These are phyloP conservation scores for Aegotheles bennettii DNA, from an alignment of 2,113 vertebrate genomes.

Conservation along the genomic window DNA sequence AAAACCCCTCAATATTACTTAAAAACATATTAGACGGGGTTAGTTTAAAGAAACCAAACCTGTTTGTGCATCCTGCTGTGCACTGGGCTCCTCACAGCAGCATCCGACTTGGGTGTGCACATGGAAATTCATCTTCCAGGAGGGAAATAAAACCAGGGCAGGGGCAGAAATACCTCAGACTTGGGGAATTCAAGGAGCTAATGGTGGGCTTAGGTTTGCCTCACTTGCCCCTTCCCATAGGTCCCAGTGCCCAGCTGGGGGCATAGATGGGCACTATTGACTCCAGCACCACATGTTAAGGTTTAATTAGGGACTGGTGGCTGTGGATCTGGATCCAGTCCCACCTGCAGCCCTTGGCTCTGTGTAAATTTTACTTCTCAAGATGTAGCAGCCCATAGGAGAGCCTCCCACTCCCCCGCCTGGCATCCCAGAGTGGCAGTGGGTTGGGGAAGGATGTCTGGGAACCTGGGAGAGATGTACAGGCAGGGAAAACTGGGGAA, in stretches of 20 bases:
- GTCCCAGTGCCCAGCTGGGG: not conserved
- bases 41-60: not conserved
- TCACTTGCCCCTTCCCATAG: fast-evolving
- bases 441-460: not conserved
- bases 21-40: fast-evolving
- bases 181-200: not conserved
- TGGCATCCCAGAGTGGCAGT: not conserved
- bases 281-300: not conserved
- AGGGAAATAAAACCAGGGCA: not conserved
- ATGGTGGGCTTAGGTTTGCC: fast-evolving
- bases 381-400: not conserved
- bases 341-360: not conserved
- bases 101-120: fast-evolving
- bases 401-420: not conserved
- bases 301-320: not conserved
- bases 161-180: fast-evolving
- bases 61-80: fast-evolving
- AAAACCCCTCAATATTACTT: fast-evolving
- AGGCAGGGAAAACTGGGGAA: not conserved
- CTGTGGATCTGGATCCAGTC: not conserved
- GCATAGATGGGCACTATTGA: not conserved
- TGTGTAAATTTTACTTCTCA: not conserved
- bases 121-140: not conserved
- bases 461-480: fast-evolving
- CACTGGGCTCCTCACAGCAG: not conserved